Evolutionary conservation across 2,797 vertebrate genomes (phyloP), one percentile per base, ranked within the genome.

Genomic region (Sebastes iracundus): DNA sequence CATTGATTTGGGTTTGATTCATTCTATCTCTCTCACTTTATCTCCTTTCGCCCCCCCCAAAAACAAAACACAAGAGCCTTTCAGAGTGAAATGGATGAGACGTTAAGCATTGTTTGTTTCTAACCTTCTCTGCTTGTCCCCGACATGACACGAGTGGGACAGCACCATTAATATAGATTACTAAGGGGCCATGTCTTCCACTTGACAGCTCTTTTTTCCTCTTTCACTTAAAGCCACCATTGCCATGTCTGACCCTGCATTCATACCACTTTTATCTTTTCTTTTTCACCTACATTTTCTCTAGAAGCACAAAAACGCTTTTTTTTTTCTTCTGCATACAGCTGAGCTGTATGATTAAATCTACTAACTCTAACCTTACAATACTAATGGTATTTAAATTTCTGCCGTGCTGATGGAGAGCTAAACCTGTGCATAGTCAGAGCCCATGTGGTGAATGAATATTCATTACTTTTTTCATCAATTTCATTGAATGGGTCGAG

Each of bases 161-260:
- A 88, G 87, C 87, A 80, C 85, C 91, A 92, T 92, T 86, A 90
- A 92, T 90, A 91, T 90, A 92, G 88, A 93, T 93, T 93, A 92
- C 87, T 90, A 83, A 93, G 85, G 49, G 77, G 22, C 87, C 80
- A 74, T 77, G 89, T 88, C 90, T 87, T 80, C 80, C 72, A 4
- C 83, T 83, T 86, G 88, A 90, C 90, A 88, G 85, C 62, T 83
- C 79, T 87, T 89, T 90, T 89, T 78, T 70, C 76, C 72, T 75
- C 66, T 87, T 77, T 90, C 79, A 74, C 70, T 88, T 88, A 79
- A 84, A 88, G 86, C 53, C 61, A 56, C 67, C 23, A 80, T 68
- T 82, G 71, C 84, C 52, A 75, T 60, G 60, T 65, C 74, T 69
- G 32, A 82, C 71, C 77, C 74, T 49, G 56, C 63, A 62, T 70